Percentiles rank a stretch among this genome's conserved stretches.
phyloP scores from a whole-genome alignment of 2,888 invertebrate genomes.

The Caenorhabditis sp. region DNA sequence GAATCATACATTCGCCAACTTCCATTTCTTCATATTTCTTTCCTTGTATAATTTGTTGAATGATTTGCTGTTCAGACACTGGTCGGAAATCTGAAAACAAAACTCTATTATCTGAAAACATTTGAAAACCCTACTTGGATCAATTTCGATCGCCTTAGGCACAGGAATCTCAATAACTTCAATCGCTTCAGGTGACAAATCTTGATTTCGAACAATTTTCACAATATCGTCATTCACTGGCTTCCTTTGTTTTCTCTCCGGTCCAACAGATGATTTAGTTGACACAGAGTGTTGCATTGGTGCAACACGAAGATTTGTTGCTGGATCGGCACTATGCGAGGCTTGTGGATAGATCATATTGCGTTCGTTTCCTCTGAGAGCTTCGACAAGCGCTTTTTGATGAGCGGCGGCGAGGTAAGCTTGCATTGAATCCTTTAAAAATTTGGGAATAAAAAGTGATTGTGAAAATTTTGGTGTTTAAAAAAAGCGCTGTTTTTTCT shows the following conservation, averaged over 20 bases:
- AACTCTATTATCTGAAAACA: no score
- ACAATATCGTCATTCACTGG: conserved; percentile 66
- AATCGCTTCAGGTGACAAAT: conserved; percentile 59
- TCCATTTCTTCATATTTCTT: conserved; percentile 68
- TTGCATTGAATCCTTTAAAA: not conserved
- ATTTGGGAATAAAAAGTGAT: no score
- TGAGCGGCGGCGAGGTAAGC: not conserved
- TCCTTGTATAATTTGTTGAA: conserved; percentile 64
- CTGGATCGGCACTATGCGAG: conserved; percentile 5
- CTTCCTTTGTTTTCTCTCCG: conserved; percentile 44
- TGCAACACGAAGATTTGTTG: conserved; percentile 5
- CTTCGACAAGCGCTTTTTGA: not conserved
- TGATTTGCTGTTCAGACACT: conserved; percentile 66
- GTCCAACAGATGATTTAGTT: conserved; percentile 9
- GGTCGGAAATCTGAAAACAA: conserved; percentile 64
- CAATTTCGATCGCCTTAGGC: conserved; percentile 61
- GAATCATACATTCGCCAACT: conserved; percentile 67
- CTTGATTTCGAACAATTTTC: conserved; percentile 63
- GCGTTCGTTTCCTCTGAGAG: not conserved
- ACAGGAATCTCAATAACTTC: conserved; percentile 66
- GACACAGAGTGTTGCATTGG: not conserved
- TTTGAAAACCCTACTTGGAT: conserved; percentile 56
- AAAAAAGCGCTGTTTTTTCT: no score
- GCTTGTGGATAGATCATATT: not conserved
- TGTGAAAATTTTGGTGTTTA: no score